Base-by-base conservation (phyloP, 2,797 vertebrate species). In the Siniperca scherzeri region DNA sequence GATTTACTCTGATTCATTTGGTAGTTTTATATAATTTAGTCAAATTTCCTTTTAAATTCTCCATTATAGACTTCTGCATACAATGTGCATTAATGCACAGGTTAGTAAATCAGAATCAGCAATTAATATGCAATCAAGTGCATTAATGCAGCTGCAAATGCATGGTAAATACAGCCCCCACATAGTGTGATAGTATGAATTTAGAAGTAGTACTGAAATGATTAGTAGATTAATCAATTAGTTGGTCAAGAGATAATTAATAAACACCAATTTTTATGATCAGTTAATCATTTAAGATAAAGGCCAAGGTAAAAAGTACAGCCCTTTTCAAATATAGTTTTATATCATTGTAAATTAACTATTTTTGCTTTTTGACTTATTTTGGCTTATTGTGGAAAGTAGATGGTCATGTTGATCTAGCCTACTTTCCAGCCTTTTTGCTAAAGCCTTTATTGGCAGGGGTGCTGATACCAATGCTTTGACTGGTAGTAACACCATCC, bases 391-490 rank as follows among this genome's bases (percentile, higher is more conserved):
- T 76, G 27, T 52, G 44, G 36, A 78, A 71, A 76, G 57, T 73
- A 14, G 48, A 64, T 64, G 25, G 5, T 67, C 8, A 1, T 74
- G 84, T 85, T 76, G 61, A 67, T 72, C n/a, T 76, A 61, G 42
- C 77, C 77, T 72, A 69, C 52, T 87, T 76, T 79, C 60, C 70
- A 61, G 42, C 25, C 8, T 12, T 52, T 76, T 66, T 71, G 67
- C 77, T 73, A 4, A 5, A 85, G 83, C 90, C 87, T 80, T 78
- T 70, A 46, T 85, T 86, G 74, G 84, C 85, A 30, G 40, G 25
- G 76, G 9, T 57, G 64, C 70, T 65, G 56, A 67, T 82, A 68
- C 44, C 50, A 59, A 2, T 52, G 68, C 70, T 78, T 53, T 80
- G 69, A 71, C 83, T 66, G 68, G 52, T 75, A 61, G 72, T 86